Evolutionary conservation across 2,113 vertebrate genomes (phyloP), one percentile per base, ranked within the genome.

Genomic region (Raphicerus campestris): DNA sequence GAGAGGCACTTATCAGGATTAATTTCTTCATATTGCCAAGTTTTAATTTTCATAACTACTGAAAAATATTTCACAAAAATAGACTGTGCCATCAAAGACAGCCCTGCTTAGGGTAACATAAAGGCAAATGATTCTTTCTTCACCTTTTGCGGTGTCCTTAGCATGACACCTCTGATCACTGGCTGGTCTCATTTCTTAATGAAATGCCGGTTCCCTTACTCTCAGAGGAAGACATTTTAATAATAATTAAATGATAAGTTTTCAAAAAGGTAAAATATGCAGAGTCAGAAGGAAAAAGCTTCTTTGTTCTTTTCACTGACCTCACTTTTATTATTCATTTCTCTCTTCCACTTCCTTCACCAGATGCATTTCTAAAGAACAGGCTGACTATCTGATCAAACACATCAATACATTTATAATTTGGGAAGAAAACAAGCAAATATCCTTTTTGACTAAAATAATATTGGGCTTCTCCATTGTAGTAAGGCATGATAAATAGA

Each of bases 191-290:
- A 85, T 75, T 66, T 93, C 60, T 91, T 95, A 75, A 91, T 63
- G 89, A 92, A 77, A 55, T 24, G n/a, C 7, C 0, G 0, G 7
- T 47, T 85, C 85, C 45, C 58, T 92, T 55, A 77, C 32, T 87
- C 63, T 90, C 60, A 89, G 58, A 94, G 81, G 87, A 89, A 53
- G 63, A 78, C 22, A 88, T 92, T 92, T 96, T 96, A 77, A 63
- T 89, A 55, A 86, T 91, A 94, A 91, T 70, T 61, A 96, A 90
- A 42, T 32, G 10, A 49, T 87, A 92, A 90, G 22, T 70, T 92
- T 96, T 80, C 51, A 87, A 42, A 66, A 95, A 94, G 60, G 63
- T 53, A 78, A 95, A 56, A 56, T 93, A 78, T 7, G 82, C 39
- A 63, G 32, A 90, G 35, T 63, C 73, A 53, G 80, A 83, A 61